Base-by-base conservation (phyloP, 2,797 vertebrate genomes). In the Pipistrellus nathusii region DNA sequence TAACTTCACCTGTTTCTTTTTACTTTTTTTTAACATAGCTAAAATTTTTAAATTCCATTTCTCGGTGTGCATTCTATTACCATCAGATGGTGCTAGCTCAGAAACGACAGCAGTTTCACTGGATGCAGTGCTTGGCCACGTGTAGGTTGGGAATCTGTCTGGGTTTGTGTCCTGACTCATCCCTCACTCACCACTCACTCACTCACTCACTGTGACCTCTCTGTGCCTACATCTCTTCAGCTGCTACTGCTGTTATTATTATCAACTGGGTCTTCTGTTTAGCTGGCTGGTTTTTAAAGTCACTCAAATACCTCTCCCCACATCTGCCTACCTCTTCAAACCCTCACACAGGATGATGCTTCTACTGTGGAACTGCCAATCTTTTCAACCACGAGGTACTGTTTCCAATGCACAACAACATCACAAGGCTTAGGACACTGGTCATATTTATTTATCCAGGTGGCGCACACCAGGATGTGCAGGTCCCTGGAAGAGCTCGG, bases 401-500 rank as follows among this genome's bases (percentile, higher is more conserved):
- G 27, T 66, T 80, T 48, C 59, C 41, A n/a, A 46, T 7, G 27
- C 8, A 55, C 27, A 84, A 32, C 62, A 51, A 6, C 51, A 18
- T 6, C 41, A 55, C 2, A 7, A 9, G 59, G 71, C 30, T 23
- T 25, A 17, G 2, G 1, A 84, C 12, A n/a, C 35, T 0, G 0
- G 38, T 7, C 32, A 8, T 6, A 3, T 20, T n/a, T 62, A 55
- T 32, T 57, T 71, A 85, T 12, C 30, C 73, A 30, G 30, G 38
- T 25, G 32, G 44, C 0, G 3, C 64, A 82, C 18, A 73, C 27
- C 69, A 44, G 38, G 80, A 59, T 9, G 35, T 38, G 11, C 8
- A 41, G 53, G 9, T 13, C 25, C 17, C 23, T 48, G 35, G n/a
- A 27, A 80, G 23, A 64, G 78, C 57, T 2, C 11, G 14, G n/a